These are phyloP conservation scores for Megalopta genalis DNA, from an alignment of 1,140 invertebrate genomes.

Conservation along the genomic window DNA sequence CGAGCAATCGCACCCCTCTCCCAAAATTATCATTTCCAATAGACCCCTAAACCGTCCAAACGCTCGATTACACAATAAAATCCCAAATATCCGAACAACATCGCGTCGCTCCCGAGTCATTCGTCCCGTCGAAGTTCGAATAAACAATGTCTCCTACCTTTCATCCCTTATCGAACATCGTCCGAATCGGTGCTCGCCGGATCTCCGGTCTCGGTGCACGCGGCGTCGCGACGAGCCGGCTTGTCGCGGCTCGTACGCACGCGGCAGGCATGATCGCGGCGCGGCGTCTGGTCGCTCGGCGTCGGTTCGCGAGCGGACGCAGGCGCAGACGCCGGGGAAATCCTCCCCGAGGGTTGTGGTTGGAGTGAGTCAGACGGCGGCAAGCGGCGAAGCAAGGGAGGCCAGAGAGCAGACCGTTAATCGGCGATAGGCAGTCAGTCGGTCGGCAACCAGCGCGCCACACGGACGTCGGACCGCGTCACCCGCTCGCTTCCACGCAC, in stretches of 20 bases:
- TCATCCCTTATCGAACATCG: too few species aligned
- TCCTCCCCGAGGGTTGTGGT: conserved; percentile 46
- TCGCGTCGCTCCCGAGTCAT: too few species aligned
- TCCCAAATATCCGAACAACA: too few species aligned
- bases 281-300: not conserved
- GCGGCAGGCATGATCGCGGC: conserved; percentile 26
- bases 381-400: conserved; percentile 7
- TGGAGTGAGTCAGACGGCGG: conserved; percentile 59
- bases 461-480: conserved; percentile 49
- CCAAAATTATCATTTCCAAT: too few species aligned
- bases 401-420: conserved; percentile 43
- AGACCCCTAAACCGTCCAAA: too few species aligned
- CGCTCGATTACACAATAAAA: too few species aligned
- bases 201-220: too few species aligned
- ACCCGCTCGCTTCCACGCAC: not conserved
- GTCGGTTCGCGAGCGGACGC: conserved; percentile 21
- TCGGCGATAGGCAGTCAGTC: conserved; percentile 66
- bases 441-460: conserved; percentile 71
- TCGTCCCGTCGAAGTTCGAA: too few species aligned
- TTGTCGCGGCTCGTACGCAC: conserved; percentile 15
- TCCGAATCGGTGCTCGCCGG: too few species aligned
- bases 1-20: too few species aligned
- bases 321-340: conserved; percentile 34
- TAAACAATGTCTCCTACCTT: too few species aligned
- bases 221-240: conserved; percentile 28